These are phyloP conservation scores for Columba guinea DNA, from an alignment of 2,797 vertebrate species.

Conservation along the genomic window DNA sequence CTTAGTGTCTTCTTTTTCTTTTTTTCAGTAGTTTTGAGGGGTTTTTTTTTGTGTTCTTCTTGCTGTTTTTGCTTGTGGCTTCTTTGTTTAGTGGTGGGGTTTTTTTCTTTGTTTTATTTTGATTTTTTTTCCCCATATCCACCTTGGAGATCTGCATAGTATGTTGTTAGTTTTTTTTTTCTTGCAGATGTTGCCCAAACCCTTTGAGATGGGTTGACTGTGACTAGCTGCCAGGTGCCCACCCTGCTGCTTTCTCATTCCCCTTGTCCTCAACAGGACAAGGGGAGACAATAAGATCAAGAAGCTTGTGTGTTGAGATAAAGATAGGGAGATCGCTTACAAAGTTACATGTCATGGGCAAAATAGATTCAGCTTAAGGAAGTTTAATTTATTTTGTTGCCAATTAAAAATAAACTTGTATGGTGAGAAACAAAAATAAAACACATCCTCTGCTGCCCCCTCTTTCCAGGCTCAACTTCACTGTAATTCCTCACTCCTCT, in stretches of 20 bases:
- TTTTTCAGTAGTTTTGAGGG: too few species aligned
- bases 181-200: not conserved
- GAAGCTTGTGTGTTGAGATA: not conserved
- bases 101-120: not conserved
- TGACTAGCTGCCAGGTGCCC: not conserved
- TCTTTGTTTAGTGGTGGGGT: too few species aligned
- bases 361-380: not conserved
- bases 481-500: not conserved
- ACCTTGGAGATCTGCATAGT: not conserved
- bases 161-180: not conserved
- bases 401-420: not conserved
- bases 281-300: not conserved
- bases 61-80: too few species aligned
- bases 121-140: not conserved
- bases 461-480: not conserved
- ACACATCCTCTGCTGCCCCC: rapidly evolving
- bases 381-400: not conserved
- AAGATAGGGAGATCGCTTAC: not conserved
- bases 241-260: not conserved
- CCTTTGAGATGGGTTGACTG: not conserved
- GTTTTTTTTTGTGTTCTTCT: too few species aligned
- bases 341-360: not conserved
- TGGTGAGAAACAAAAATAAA: not conserved
- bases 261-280: not conserved
- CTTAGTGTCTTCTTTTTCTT: not conserved